Evolutionary conservation across 2,888 invertebrate genomes (phyloP).

Genomic region (Nemotelus pantherinus): DNA sequence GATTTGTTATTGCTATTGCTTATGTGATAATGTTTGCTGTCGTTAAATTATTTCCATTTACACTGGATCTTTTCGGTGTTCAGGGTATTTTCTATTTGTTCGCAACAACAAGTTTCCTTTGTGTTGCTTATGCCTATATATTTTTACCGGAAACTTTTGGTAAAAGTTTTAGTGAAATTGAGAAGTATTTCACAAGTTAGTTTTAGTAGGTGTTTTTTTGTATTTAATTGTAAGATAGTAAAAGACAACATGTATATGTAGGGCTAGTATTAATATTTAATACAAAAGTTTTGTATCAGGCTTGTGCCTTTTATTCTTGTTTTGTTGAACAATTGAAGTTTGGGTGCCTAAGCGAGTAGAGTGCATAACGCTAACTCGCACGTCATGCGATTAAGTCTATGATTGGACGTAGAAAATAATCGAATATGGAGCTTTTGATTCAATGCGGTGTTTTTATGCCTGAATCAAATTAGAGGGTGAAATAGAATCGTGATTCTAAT

Average conservation of each 20-base stretch:
- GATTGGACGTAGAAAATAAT: too few species aligned
- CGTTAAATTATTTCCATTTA: constrained; percentile 67
- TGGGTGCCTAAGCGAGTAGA: too few species aligned
- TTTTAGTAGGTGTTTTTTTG: constrained; percentile 17
- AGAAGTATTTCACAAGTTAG: constrained; percentile 62
- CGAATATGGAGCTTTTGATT: too few species aligned
- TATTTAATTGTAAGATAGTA: not conserved
- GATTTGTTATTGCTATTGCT: constrained; percentile 66
- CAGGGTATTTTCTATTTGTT: constrained; percentile 66
- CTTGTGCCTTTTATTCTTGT: too few species aligned
- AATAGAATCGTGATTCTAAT: too few species aligned
- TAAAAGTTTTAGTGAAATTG: constrained; percentile 68
- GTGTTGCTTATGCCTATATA: constrained; percentile 65
- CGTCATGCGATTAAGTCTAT: too few species aligned
- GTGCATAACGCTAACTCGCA: too few species aligned
- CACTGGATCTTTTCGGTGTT: constrained; percentile 62
- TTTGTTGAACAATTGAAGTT: too few species aligned
- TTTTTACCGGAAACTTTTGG: constrained; percentile 70
- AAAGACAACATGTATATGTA: not conserved
- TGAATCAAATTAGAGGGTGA: too few species aligned
- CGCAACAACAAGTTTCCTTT: constrained; percentile 64
- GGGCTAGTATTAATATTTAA: constrained; percentile 42
- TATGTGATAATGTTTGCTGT: constrained; percentile 68
- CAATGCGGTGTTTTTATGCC: too few species aligned
- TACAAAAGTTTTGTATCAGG: not conserved